Percentiles rank a stretch among this genome's conserved stretches.
phyloP scores from a whole-genome alignment of 2,888 invertebrate genomes.

The Drosophila helvetica region DNA sequence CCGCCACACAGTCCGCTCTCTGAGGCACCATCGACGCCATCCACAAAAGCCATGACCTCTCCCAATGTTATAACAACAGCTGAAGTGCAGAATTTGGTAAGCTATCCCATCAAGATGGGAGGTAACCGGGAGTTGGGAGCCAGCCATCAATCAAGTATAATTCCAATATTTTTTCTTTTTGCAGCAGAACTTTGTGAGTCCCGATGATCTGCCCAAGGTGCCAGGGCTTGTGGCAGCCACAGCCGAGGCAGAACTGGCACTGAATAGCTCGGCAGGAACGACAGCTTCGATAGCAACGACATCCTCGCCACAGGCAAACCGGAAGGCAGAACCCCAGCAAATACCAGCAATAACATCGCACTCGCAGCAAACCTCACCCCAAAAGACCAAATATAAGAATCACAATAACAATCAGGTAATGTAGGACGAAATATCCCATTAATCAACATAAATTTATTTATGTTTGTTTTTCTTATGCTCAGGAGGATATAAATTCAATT shows the following conservation, averaged over 20 bases:
- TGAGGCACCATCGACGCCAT: conserved; percentile 62
- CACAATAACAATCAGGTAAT: conserved; percentile 79
- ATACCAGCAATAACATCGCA: conserved; percentile 17
- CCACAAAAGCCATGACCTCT: conserved; percentile 59
- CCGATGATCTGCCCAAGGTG: conserved; percentile 65
- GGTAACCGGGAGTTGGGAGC: too few species aligned
- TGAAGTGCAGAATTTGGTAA: conserved; percentile 60
- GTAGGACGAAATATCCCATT: too few species aligned
- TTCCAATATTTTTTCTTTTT: neutral
- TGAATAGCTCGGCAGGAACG: conserved; percentile 73
- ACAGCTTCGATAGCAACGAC: conserved; percentile 70
- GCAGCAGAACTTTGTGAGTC: conserved; percentile 53
- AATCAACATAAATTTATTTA: too few species aligned
- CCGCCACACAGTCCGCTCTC: conserved; percentile 54
- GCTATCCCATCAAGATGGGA: neutral
- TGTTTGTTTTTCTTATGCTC: too few species aligned
- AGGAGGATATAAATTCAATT: conserved; percentile 82
- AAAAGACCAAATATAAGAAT: conserved; percentile 65
- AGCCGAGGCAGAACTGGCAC: conserved; percentile 55
- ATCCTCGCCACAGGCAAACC: conserved; percentile 57
- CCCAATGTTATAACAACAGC: conserved; percentile 69
- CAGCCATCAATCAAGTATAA: neutral
- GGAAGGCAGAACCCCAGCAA: conserved; percentile 37
- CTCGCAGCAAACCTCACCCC: conserved; percentile 49
- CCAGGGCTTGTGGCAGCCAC: conserved; percentile 37